Evolutionary conservation across 2,888 invertebrate species (phyloP), one percentile per base, ranked within the genome.

Genomic region (Callyntrura guangdongensis): DNA sequence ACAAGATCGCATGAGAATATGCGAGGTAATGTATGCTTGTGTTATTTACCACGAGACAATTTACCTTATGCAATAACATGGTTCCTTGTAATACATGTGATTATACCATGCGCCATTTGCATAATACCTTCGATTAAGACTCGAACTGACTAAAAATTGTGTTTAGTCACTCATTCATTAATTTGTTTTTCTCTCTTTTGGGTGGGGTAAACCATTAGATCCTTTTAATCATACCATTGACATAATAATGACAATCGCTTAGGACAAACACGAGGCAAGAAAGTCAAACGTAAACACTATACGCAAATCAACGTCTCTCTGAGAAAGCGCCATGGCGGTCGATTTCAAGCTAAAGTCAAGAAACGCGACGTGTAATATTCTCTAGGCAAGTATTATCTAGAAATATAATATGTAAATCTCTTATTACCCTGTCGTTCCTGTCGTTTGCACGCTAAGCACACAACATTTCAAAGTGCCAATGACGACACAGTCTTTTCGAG

Each of bases 71-170:
- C 25, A 64, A 6, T 0, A 3, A 69, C 6, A 6, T 53, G 14
- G n/a, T 69, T 64, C 1, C n/a, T 20, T 64, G 6, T 36, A 36
- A 36, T 36, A 36, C 25, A 25, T 9, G 72, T 36, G 36, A 11
- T 25, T 45, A 72, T 17, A 20, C 27, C 36, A 27, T 59, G 27
- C 53, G 17, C 20, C 27, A 81, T 87, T 87, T 87, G 56, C 87
- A 87, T 87, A 87, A 87, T 87, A 81, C 81, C 67, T 79, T 25
- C 77, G 77, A 86, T 86, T 56, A 86, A 17, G 5, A 3, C 22
- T n/a, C 45, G 20, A 79, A 79, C 56, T 77, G 22, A 14, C 77
- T 56, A 36, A 36, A 56, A 27, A 17, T 56, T n/a, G 3, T 25
- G 22, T 77, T 22, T 53, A 53, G 49, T 53, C 74, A 77, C n/a